Base-by-base conservation (phyloP, 2,797 vertebrate species). In the Mus caroli region DNA sequence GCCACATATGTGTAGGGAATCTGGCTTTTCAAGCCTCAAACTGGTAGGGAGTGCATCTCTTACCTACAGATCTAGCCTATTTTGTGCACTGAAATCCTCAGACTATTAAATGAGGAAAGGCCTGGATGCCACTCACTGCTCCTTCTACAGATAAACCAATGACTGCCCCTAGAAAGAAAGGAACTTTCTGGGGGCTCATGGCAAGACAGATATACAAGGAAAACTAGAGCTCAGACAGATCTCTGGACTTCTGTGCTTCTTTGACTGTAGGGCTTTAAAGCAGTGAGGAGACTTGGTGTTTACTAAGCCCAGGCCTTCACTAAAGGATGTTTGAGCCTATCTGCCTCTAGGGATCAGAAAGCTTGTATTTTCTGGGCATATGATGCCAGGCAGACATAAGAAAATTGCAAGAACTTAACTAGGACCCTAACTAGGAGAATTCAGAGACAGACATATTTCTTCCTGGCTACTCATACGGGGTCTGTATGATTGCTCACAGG, bases 21-120 rank as follows among this genome's bases (percentile, higher is more conserved):
- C 50, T 1, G 37, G 26, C 1, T 46, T 31, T 46, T 40, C 13
- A 19, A 20, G 37, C 28, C 6, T 9, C 11, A 26, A 12, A 24
- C 1, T 0, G 6, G 0, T 11, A 5, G 8, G 19, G 15, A 54
- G 24, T 6, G 7, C 19, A 4, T 3, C 34, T 56, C 31, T 14
- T 3, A 34, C 10, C 19, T 40, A 4, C 14, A 31, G 13, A 43
- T 10, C 40, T 37, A 24, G 67, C 15, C 67, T n/a, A 3, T 3
- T n/a, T 69, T n/a, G 67, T 37, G 67, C 34, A 20, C 34, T 12
- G 54, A 82, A 34, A 71, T 54, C 54, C 19, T 46, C 43, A 15
- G 22, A 4, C 20, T 26, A 14, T 17, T 71, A 46, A 37, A 34
- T 9, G 19, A 14, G 14, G 43, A 24, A 73, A 73, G 76, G 4